A percentile compares a stretch with the other conserved stretches of the same genome.
phyloP scores from a whole-genome alignment of 64 coral and sea anemone genomes.

The Cladopsammia gracilis region DNA sequence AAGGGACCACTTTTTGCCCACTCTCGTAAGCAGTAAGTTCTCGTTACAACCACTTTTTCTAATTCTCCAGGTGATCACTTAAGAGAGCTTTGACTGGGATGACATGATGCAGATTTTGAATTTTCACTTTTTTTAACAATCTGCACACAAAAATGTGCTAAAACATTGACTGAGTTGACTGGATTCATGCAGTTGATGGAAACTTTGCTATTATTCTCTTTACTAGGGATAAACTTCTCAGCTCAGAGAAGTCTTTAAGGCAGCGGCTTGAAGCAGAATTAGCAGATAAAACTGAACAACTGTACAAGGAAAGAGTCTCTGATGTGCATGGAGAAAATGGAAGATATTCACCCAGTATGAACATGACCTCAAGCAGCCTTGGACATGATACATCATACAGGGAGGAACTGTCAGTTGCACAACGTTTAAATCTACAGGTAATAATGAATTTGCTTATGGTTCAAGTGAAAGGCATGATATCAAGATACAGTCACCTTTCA shows the following conservation, averaged over 20 bases:
- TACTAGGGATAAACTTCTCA: conserved; percentile 62
- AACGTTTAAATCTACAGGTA: conserved; percentile 51
- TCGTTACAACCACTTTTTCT: too few species aligned
- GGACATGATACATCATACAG: conserved; percentile 13
- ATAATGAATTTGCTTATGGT: background rate
- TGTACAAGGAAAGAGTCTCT: conserved; percentile 54
- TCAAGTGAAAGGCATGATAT: too few species aligned
- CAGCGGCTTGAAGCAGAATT: conserved; percentile 63
- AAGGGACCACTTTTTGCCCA: too few species aligned
- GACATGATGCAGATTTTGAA: too few species aligned
- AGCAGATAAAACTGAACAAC: conserved; percentile 65
- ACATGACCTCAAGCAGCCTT: background rate
- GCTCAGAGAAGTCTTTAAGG: conserved; percentile 38
- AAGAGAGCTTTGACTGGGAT: too few species aligned
- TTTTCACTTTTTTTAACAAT: too few species aligned
- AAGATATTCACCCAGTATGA: conserved; percentile 45
- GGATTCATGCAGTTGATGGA: too few species aligned
- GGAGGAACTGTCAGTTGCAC: conserved; percentile 54
- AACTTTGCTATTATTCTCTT: background rate
- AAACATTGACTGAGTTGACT: too few species aligned
- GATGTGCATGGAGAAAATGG: conserved; percentile 9
- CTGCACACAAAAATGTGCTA: too few species aligned
- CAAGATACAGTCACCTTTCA: too few species aligned
- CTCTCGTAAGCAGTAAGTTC: too few species aligned
- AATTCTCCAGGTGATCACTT: too few species aligned